Evolutionary conservation across 1,140 invertebrate genomes (phyloP).

Genomic region (Microplitis demolitor): DNA sequence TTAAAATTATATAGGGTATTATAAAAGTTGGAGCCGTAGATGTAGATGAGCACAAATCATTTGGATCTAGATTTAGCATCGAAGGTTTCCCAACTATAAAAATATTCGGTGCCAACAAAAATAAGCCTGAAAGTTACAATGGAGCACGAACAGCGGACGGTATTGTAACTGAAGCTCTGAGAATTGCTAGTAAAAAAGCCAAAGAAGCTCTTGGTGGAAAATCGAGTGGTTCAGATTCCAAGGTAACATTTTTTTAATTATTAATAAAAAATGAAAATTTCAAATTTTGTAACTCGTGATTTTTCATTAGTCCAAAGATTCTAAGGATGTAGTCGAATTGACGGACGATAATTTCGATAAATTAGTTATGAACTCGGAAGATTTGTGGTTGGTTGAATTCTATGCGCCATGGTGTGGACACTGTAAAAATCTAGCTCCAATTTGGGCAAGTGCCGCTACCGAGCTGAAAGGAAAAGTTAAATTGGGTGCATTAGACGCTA

Average conservation of each 20-base stretch:
- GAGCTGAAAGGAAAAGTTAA: constrained; percentile 96
- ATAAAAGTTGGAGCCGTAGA: constrained; percentile 94
- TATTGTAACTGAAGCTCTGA: constrained; percentile 83
- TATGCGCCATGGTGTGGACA: constrained; percentile 97
- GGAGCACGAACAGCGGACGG: constrained; percentile 84
- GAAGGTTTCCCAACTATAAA: constrained; percentile 96
- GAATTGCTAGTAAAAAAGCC: constrained; percentile 73
- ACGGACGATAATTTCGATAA: constrained; percentile 96
- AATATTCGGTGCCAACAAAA: constrained; percentile 88
- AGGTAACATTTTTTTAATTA: too few relatives aligned
- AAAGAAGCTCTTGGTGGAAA: constrained; percentile 69
- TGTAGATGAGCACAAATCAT: constrained; percentile 85
- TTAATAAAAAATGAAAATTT: background rate
- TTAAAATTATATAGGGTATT: constrained; percentile 70
- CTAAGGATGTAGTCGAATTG: constrained; percentile 86
- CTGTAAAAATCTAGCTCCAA: constrained; percentile 94
- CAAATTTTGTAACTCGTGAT: background rate
- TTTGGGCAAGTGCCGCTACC: constrained; percentile 92
- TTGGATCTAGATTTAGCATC: constrained; percentile 82
- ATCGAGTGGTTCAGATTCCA: constrained; percentile 54
- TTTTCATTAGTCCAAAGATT: constrained; percentile 50
- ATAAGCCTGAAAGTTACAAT: constrained; percentile 85
- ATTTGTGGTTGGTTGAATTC: constrained; percentile 97
- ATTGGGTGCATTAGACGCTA: constrained; percentile 95
- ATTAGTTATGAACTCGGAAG: constrained; percentile 85